A percentile compares a stretch with the other conserved stretches of the same genome.
These are phyloP conservation scores for Spondyliosoma cantharus DNA, from an alignment of 2,797 vertebrate genomes.

Conservation along the genomic window DNA sequence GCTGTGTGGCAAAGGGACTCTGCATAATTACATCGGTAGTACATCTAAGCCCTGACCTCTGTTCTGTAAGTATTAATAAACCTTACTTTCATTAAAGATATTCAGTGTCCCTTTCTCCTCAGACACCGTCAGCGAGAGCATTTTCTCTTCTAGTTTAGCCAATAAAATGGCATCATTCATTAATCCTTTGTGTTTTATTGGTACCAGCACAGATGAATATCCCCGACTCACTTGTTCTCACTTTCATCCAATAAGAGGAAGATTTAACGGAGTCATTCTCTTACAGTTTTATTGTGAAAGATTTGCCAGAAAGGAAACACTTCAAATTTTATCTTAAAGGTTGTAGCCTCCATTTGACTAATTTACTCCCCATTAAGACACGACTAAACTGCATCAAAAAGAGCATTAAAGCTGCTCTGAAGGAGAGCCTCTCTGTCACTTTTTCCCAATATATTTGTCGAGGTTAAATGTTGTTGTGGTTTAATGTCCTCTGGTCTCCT, in stretches of 20 bases:
- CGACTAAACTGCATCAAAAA: constrained; percentile 9
- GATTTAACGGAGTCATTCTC: constrained; percentile 52
- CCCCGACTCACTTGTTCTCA: constrained; percentile 35
- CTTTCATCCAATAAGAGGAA: constrained; percentile 26
- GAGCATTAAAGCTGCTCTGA: constrained; percentile 4
- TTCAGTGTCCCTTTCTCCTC: constrained; percentile 27
- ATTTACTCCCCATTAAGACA: constrained; percentile 23
- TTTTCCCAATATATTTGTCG: not conserved
- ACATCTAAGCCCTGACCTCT: constrained; percentile 37
- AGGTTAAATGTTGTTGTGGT: constrained; percentile 17
- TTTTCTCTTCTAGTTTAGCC: constrained; percentile 37
- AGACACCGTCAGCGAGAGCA: constrained; percentile 21
- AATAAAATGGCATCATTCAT: constrained; percentile 61
- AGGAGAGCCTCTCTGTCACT: not conserved
- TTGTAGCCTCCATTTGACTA: constrained; percentile 41
- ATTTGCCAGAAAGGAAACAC: constrained; percentile 31
- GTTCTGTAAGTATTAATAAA: constrained; percentile 42
- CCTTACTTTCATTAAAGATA: constrained; percentile 40
- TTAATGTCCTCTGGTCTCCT: constrained; percentile 35
- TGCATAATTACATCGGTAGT: constrained; percentile 33
- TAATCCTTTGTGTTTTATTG: constrained; percentile 59
- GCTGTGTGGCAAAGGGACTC: constrained; percentile 18
- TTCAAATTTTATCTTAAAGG: constrained; percentile 37
- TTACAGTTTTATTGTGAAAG: constrained; percentile 32
- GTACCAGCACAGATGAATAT: constrained; percentile 26